Base-by-base conservation (phyloP, 2,888 invertebrate genomes). In the Flabesymbios commensalis region DNA sequence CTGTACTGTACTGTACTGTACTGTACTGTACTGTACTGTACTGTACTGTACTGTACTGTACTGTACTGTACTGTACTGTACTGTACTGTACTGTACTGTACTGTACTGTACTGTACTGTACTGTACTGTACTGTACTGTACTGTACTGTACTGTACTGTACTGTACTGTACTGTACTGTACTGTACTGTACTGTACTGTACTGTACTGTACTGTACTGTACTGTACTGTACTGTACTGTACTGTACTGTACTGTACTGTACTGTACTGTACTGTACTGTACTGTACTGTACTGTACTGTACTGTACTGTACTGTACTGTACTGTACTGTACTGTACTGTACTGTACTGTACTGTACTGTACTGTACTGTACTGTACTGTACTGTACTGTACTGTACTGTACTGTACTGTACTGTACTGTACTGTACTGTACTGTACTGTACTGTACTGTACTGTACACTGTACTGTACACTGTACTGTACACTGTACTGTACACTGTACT, bases 261-360 rank as follows among this genome's bases (percentile, higher is more conserved):
- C n/a, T n/a, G 39, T 36, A 36, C 39, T n/a, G 39, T 36, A n/a
- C n/a, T 36, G 39, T 36, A 36, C 39, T n/a, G 39, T 36, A n/a
- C n/a, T 36, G 39, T 36, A 36, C 39, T n/a, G 39, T 36, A n/a
- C n/a, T n/a, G 39, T 36, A 36, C 39, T n/a, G 39, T 36, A n/a
- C n/a, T n/a, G 39, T 36, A 36, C 39, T n/a, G 39, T 36, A n/a
- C n/a, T 36, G 39, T 36, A 36, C 39, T n/a, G 39, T 36, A n/a
- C n/a, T 57, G 39, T 45, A 39, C 28, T 24, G 36, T 57, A 33
- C 22, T 48, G 57, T 57, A 39, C 49, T 57, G 49, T 57, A 33
- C 22, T 57, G 28, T 48, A 49, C 32, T 32, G 49, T 57, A 39
- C 36, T 51, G 49, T 57, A 49, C 19, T 39, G 57, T 51, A 49